Conservation (phyloP, 2,888 invertebrate species). For the Orchesellides sinensis region DNA sequence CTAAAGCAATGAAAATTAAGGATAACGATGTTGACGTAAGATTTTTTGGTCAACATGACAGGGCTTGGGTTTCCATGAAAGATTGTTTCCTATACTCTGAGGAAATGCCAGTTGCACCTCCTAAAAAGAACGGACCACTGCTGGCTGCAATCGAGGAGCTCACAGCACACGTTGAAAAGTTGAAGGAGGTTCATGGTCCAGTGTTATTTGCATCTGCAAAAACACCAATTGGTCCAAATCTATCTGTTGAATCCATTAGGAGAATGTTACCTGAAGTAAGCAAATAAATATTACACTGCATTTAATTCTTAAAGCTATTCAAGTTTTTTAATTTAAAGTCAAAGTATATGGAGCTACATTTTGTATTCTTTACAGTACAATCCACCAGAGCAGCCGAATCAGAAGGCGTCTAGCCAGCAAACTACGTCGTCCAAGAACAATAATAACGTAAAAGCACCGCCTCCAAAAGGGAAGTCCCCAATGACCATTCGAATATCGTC, state of each 20-base stretch:
- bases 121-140: slow-evolving; percentile 81
- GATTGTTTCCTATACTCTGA: slow-evolving; percentile 91
- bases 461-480: slow-evolving; percentile 63
- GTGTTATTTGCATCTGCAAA: slow-evolving; percentile 86
- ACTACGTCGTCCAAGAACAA: slow-evolving; percentile 19
- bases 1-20: slow-evolving; percentile 89
- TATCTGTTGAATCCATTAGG: slow-evolving; percentile 82
- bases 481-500: slow-evolving; percentile 73
- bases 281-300: slow-evolving; percentile 26
- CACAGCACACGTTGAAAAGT: slow-evolving; percentile 85
- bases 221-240: slow-evolving; percentile 82
- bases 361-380: slow-evolving; percentile 4
- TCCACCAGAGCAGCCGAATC: slow-evolving; percentile 26
- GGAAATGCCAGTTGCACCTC: slow-evolving; percentile 78
- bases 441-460: slow-evolving; percentile 39
- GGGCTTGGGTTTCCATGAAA: slow-evolving; percentile 91
- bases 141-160: slow-evolving; percentile 85
- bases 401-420: not conserved
- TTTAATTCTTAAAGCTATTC: too few species aligned
- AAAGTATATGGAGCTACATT: too few species aligned
- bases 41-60: slow-evolving; percentile 96
- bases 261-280: slow-evolving; percentile 81
- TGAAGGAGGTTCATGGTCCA: slow-evolving; percentile 84
- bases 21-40: slow-evolving; percentile 88
- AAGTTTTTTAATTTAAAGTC: too few species aligned